Base-by-base conservation (phyloP, 23 tunicate genomes). In the Corella eumyota region DNA sequence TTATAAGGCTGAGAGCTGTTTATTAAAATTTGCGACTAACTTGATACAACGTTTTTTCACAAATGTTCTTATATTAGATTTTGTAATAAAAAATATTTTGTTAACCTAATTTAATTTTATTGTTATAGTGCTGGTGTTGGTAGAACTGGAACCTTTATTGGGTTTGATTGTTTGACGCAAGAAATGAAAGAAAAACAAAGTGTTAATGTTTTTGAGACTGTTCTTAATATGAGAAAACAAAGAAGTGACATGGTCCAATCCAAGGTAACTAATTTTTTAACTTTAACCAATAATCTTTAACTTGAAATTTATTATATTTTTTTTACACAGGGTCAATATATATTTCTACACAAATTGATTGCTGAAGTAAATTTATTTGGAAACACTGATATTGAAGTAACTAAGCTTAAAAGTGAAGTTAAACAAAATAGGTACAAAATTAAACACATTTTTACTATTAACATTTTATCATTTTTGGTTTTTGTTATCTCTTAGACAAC, bases 71-170 rank as follows among this genome's bases (percentile, higher is more conserved):
- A n/a, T n/a, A n/a, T n/a, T n/a, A n/a, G n/a, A n/a, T n/a, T n/a
- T n/a, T n/a, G n/a, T n/a, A n/a, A n/a, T n/a, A n/a, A n/a, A n/a
- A n/a, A n/a, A n/a, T n/a, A n/a, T n/a, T n/a, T n/a, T n/a, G n/a
- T n/a, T n/a, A n/a, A n/a, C n/a, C n/a, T n/a, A 28, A n/a, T n/a
- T n/a, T n/a, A n/a, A n/a, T n/a, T n/a, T n/a, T n/a, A n/a, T n/a
- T n/a, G n/a, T n/a, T n/a, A 0, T 56, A 81, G 90, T 66, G 79
- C 90, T 72, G 90, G 90, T 49, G 90, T 74, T 6, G 90, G 90
- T 21, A 57, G 79, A 29, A 81, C 80, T 50, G 90, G 79, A 26
- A 57, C 79, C 0, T 81, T 49, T 34, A 72, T 81, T 29, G 79
- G 66, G 34, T 54, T 64, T 28, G 79, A 81, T 26, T 50, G 23